These are phyloP conservation scores for Burhinus bistriatus DNA, from an alignment of 2,113 vertebrate genomes.

Conservation along the genomic window DNA sequence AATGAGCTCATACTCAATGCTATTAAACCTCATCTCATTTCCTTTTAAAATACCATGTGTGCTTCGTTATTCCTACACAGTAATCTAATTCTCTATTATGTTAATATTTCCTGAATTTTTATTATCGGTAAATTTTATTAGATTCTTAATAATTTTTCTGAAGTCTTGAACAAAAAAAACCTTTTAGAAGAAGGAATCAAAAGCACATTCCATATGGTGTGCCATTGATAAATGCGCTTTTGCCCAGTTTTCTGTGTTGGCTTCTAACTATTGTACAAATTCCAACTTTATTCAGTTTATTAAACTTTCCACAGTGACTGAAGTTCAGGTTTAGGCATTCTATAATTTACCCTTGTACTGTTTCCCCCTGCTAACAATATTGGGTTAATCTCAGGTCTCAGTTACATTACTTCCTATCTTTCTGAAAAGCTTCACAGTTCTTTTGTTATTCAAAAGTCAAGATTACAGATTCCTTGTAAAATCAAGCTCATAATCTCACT, in stretches of 20 bases:
- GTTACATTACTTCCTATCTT: neutral
- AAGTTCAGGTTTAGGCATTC: neutral
- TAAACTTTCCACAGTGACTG: neutral
- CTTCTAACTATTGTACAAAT: neutral
- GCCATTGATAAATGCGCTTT: neutral
- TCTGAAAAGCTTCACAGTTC: neutral
- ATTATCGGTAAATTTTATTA: neutral
- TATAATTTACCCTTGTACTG: neutral
- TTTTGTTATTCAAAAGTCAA: neutral
- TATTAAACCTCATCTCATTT: neutral
- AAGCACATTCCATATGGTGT: neutral
- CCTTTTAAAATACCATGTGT: neutral
- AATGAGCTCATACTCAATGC: neutral
- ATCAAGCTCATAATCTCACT: neutral
- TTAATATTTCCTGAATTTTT: neutral
- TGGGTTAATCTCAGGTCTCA: accelerated
- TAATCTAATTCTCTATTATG: neutral
- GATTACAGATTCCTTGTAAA: neutral
- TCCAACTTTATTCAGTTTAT: neutral
- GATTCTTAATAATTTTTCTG: neutral
- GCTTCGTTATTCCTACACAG: neutral
- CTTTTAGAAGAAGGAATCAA: neutral
- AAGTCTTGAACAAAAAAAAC: neutral
- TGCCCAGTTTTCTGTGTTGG: neutral
- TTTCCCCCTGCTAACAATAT: neutral